Evolutionary conservation across 2,888 invertebrate genomes (phyloP).

Genomic region (Flexamia atlantica): DNA sequence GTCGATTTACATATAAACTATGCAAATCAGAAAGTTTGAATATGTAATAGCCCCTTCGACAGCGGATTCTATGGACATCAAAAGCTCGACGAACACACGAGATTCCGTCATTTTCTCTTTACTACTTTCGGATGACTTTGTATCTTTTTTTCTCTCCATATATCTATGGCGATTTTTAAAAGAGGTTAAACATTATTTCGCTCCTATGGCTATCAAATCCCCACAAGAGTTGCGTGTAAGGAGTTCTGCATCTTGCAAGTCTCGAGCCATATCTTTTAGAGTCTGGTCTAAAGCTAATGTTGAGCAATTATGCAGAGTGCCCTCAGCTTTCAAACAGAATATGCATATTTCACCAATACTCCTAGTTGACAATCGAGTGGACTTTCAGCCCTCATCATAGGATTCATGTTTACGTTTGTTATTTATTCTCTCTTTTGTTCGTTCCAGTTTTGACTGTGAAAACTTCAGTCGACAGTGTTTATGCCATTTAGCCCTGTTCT

Average conservation of each 20-base stretch:
- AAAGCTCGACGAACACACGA: slow-evolving; percentile 23
- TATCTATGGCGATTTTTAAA: slow-evolving; percentile 21
- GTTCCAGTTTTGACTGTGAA: slow-evolving; percentile 21
- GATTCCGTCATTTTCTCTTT: slow-evolving; percentile 21
- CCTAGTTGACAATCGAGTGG: slow-evolving; percentile 12
- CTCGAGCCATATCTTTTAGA: slow-evolving; percentile 26
- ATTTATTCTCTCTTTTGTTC: slow-evolving; percentile 22
- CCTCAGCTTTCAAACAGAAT: slow-evolving; percentile 18
- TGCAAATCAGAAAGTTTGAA: slow-evolving; percentile 21
- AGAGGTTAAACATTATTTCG: slow-evolving; percentile 26
- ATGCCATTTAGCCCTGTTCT: slow-evolving; percentile 23
- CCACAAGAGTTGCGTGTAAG: slow-evolving; percentile 12
- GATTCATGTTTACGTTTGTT: slow-evolving; percentile 21
- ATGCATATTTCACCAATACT: slow-evolving; percentile 16
- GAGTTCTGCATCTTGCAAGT: slow-evolving; percentile 22
- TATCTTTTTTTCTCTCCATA: slow-evolving; percentile 22
- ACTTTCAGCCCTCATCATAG: not conserved
- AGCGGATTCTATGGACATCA: slow-evolving; percentile 10
- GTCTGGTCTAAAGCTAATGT: slow-evolving; percentile 23
- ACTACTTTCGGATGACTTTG: slow-evolving; percentile 17
- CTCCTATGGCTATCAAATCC: slow-evolving; percentile 26
- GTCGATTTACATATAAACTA: slow-evolving; percentile 22
- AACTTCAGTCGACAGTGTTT: slow-evolving; percentile 16
- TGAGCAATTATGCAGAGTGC: slow-evolving; percentile 23
- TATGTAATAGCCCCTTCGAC: slow-evolving; percentile 16